These are phyloP conservation scores for Mormyrus iriodes DNA, from an alignment of 2,113 vertebrate species.

Conservation along the genomic window DNA sequence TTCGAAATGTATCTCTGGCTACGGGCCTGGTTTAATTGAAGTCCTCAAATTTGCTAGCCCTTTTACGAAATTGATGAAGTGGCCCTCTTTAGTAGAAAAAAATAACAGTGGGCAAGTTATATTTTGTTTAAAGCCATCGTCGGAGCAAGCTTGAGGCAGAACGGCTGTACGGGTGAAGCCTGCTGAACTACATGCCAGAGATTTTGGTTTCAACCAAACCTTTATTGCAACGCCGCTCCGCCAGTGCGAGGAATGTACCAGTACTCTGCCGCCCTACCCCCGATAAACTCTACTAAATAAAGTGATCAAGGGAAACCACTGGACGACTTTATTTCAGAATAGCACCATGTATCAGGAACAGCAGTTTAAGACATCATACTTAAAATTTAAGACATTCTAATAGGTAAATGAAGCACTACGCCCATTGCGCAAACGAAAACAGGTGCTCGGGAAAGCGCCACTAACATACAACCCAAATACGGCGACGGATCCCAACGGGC, in stretches of 20 bases:
- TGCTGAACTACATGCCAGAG: constrained; percentile 9
- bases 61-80: neutral
- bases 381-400: neutral
- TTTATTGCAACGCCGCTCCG: neutral
- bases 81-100: neutral
- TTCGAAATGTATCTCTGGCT: neutral
- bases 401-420: neutral
- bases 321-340: neutral
- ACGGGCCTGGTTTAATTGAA: neutral
- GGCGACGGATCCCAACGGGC: neutral
- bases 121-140: neutral
- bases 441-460: neutral
- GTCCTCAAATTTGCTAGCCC: neutral
- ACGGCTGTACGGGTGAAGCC: neutral
- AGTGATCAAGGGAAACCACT: neutral
- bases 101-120: neutral
- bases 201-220: neutral
- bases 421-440: neutral
- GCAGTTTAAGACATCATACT: neutral
- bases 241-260: neutral
- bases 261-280: neutral
- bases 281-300: neutral
- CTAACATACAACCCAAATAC: neutral
- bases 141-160: neutral
- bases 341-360: neutral